Evolutionary conservation across 2,113 vertebrate species (phyloP), one percentile per base, ranked within the genome.

Genomic region (Cardinalis cardinalis): DNA sequence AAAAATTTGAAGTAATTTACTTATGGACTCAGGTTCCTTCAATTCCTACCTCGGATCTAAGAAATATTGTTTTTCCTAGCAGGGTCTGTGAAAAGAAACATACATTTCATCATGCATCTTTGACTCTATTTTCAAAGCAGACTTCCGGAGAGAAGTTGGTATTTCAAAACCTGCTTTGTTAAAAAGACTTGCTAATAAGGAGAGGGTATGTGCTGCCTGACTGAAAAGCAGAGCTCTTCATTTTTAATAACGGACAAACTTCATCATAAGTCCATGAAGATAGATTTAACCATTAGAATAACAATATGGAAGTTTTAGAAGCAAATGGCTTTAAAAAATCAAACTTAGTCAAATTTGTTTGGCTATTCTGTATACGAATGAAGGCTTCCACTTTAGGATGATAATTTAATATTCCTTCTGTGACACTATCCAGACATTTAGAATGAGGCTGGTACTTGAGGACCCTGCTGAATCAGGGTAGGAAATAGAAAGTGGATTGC

Each of bases 101-200:
- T 9, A 19, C 7, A 55, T 79, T 79, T 91, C 40, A 61, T 66
- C 46, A n/a, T 61, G 18, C 7, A n/a, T 51, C 24, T 84, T 74
- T 89, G 58, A 72, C 66, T 83, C 29, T n/a, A 12, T 73, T 96
- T 92, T 93, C 74, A 87, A 91, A 89, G 56, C 25, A 86, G 56
- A 70, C 59, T 93, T 89, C 78, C 18, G 64, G 52, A 48, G 44
- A 63, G 9, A 83, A 63, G 40, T 59, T 70, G n/a, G 14, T 93
- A 52, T 89, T 94, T 92, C 59, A 76, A 83, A 94, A 70, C 51
- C 25, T 8, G 3, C 28, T 92, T 93, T 90, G 53, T 81, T 60
- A 78, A 84, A 93, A 92, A 75, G 58, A 61, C 41, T 82, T 75
- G 41, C 53, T 92, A 90, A 84, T 72, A 75, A 93, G 65, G 61